phyloP scores from a whole-genome alignment of 2,113 vertebrate genomes.

The Ptyas mucosa region DNA sequence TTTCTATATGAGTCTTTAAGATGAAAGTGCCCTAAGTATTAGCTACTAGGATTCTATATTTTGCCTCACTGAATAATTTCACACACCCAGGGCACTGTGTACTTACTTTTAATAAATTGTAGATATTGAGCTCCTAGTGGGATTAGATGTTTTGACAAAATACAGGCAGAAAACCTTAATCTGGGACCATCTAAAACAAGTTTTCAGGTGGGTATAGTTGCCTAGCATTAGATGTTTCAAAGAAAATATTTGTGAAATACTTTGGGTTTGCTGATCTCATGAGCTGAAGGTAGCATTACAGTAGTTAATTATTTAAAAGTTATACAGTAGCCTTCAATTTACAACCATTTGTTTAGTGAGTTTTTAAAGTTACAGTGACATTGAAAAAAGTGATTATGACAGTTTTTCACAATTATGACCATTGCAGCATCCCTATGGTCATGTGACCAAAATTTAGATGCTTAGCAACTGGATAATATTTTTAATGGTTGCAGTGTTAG shows the following conservation, averaged over 20 bases:
- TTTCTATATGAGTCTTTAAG: slow-evolving; percentile 56
- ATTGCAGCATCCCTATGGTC: not conserved
- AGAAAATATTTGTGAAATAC: not conserved
- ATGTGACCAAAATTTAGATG: not conserved
- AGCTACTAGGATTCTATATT: slow-evolving; percentile 51
- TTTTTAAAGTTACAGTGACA: not conserved
- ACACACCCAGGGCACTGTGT: slow-evolving; percentile 40
- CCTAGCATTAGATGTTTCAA: not conserved
- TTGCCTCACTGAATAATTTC: slow-evolving; percentile 51
- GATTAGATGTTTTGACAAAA: slow-evolving; percentile 38
- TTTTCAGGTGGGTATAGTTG: not conserved
- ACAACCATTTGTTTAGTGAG: not conserved
- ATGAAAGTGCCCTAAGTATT: slow-evolving; percentile 54
- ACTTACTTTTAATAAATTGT: slow-evolving; percentile 45
- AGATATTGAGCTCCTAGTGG: slow-evolving; percentile 6
- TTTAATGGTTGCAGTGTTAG: not conserved
- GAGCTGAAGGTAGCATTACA: not conserved
- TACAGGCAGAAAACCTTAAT: not conserved
- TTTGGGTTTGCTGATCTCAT: not conserved
- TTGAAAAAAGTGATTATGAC: not conserved
- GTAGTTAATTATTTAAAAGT: not conserved
- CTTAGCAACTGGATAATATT: not conserved
- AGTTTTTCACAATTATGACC: not conserved
- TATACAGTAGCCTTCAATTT: not conserved
- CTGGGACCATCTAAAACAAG: not conserved